Base-by-base conservation (phyloP, 2,888 invertebrate species). In the Tenthredo mesomela region DNA sequence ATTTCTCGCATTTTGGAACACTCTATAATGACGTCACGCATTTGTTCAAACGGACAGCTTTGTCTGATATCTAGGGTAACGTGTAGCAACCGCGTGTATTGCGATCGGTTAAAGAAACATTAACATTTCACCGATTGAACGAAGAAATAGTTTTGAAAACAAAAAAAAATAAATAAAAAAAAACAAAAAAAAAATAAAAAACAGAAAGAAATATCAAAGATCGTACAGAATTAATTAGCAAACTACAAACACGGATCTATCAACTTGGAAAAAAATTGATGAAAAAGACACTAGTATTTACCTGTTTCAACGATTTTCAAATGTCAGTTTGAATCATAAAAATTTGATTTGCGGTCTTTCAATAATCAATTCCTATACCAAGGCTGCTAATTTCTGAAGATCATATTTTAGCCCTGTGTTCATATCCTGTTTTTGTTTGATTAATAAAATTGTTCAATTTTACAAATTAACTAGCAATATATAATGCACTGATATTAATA, bases 1-100 rank as follows among this genome's bases (percentile, higher is more conserved):
- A 73, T 73, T 73, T 73, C 43, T 73, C 21, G 43, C 40, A 40
- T 73, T 73, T 40, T 73, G 40, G 71, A 43, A 73, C 71, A 25
- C 43, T 43, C 71, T 43, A 73, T 73, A 33, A 67, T 67, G 71
- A 73, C 71, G 43, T 73, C 71, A 73, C 25, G 40, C 37, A 21
- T 73, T 73, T 29, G 25, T 73, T 73, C 71, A n/a, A 1, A n/a
- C 70, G 70, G 33, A 37, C 12, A 70, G 37, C 33, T n/a, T 70
- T 70, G 18, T 70, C 15, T 37, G 18, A 70, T 37, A 70, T 70
- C 70, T 70, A 70, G 70, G 37, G 70, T 70, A 70, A n/a, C 33
- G 70, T 37, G 5, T 33, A 70, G 70, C 37, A 70, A n/a, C 70
- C 25, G 18, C n/a, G n/a, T 37, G 7, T 37, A 18, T 29, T 5